A percentile compares a stretch with the other conserved stretches of the same genome.
Evolutionary conservation across 2,888 invertebrate genomes (phyloP).

Genomic region (Crepidodera aurea): DNA sequence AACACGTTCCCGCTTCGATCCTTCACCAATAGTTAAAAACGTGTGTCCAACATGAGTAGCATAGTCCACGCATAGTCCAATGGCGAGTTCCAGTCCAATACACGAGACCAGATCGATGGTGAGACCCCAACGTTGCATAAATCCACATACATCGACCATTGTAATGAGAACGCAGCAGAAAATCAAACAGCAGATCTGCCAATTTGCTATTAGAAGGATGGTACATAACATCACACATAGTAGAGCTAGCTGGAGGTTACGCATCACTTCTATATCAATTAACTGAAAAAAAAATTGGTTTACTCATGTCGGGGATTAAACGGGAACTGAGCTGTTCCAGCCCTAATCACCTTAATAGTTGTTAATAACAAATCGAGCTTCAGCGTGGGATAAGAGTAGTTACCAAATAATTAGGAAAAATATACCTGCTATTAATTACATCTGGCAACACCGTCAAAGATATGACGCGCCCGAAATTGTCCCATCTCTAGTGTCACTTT

Average conservation of each 20-base stretch:
- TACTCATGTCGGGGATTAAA: no score
- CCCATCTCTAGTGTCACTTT: no score
- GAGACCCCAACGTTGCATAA: slow-evolving; percentile 82
- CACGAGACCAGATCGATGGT: slow-evolving; percentile 83
- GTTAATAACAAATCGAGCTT: no score
- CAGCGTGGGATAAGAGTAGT: no score
- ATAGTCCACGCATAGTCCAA: slow-evolving; percentile 85
- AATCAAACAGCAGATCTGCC: slow-evolving; percentile 81
- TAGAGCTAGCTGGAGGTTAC: slow-evolving; percentile 79
- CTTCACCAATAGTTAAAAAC: slow-evolving; percentile 71
- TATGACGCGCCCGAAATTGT: no score
- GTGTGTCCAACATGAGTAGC: slow-evolving; percentile 84
- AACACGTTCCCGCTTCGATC: slow-evolving; percentile 67
- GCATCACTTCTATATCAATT: slow-evolving; percentile 76
- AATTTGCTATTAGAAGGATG: slow-evolving; percentile 75
- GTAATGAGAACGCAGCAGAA: slow-evolving; percentile 78
- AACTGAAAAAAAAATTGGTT: slow-evolving; percentile 58
- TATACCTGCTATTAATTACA: no score
- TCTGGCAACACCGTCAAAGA: no score
- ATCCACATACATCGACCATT: slow-evolving; percentile 76
- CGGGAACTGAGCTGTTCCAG: no score
- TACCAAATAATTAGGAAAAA: no score
- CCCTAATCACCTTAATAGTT: no score
- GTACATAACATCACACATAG: slow-evolving; percentile 84
- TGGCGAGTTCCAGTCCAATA: slow-evolving; percentile 80